Conservation (phyloP, 2,113 vertebrate genomes). For the Archilochus colubris region DNA sequence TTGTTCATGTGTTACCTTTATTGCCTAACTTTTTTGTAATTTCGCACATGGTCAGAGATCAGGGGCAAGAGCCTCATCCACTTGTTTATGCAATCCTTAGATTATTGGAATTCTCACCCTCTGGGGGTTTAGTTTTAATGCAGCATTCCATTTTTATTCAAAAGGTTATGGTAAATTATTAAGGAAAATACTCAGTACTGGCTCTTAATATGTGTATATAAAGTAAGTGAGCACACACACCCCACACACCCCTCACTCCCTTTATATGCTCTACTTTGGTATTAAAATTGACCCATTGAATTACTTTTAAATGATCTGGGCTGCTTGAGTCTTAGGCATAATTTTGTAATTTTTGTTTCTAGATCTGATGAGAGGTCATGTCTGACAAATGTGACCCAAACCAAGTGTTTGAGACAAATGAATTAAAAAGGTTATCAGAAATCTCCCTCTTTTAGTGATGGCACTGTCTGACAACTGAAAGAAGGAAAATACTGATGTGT, state of each 20-base stretch:
- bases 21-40: background rate
- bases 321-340: background rate
- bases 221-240: background rate
- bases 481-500: background rate
- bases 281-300: background rate
- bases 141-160: background rate
- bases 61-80: background rate
- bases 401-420: too few species aligned
- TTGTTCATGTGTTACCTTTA: background rate
- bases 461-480: background rate
- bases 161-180: background rate
- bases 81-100: background rate
- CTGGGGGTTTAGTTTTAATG: background rate
- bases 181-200: background rate
- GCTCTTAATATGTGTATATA: background rate
- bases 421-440: too few species aligned
- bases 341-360: background rate
- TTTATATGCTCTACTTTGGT: background rate
- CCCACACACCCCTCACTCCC: background rate
- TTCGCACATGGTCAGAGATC: background rate
- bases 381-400: background rate
- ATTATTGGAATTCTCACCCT: background rate
- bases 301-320: background rate
- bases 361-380: background rate
- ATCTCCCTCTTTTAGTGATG: background rate